phyloP scores from a whole-genome alignment of 2,113 vertebrate species.

The Apeltes quadracus region DNA sequence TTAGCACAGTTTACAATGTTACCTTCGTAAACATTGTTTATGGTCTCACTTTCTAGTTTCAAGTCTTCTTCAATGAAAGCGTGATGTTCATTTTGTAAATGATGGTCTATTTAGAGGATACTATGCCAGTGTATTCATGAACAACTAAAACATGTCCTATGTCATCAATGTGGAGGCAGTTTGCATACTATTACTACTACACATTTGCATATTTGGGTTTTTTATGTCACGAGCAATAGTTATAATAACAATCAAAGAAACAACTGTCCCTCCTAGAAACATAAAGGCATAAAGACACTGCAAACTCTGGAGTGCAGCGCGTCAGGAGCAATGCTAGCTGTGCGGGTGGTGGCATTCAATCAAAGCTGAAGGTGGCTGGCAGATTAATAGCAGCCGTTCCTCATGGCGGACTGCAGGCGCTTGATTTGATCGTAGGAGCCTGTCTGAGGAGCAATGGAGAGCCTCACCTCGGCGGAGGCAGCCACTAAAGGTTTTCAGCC shows the following conservation, averaged over 20 bases:
- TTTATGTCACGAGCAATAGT: not conserved
- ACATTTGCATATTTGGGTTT: not conserved
- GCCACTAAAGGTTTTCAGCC: conserved; percentile 16
- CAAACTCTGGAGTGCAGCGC: not conserved
- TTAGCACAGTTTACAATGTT: not conserved
- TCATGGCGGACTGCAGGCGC: conserved; percentile 38
- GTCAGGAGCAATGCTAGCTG: conserved; percentile 19
- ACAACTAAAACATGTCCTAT: not conserved
- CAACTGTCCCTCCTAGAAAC: not conserved
- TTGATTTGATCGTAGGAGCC: conserved; percentile 15
- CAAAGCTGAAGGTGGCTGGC: conserved; percentile 32
- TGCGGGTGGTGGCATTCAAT: conserved; percentile 36
- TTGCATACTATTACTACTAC: not conserved
- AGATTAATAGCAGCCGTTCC: conserved; percentile 58
- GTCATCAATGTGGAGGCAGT: not conserved
- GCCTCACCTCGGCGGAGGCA: conserved; percentile 5
- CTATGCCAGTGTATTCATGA: not conserved
- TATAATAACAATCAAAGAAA: not conserved
- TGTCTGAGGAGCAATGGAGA: conserved; percentile 8
- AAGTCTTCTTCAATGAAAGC: not conserved
- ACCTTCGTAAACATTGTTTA: not conserved
- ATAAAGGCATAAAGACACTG: not conserved
- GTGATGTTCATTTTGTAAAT: not conserved
- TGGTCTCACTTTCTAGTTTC: not conserved
- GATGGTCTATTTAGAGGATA: not conserved